Base-by-base conservation (phyloP, 1,140 invertebrate species). In the Hyposmocoma kahamanoa region DNA sequence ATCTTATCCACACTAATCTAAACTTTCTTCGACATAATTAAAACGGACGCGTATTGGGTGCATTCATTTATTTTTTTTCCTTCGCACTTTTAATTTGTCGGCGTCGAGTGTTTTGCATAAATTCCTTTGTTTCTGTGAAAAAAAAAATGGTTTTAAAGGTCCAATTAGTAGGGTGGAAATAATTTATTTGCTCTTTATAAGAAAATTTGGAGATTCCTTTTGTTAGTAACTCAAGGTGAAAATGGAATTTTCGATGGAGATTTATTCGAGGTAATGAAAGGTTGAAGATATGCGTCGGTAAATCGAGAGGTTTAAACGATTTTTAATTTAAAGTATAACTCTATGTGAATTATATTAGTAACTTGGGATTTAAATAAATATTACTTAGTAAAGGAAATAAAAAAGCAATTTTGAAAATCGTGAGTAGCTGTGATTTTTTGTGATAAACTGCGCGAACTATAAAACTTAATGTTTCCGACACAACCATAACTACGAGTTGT, bases 11-110 rank as follows among this genome's bases (percentile, higher is more conserved):
- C 47, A 60, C 19, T 11, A 30, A 56, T 45, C 34, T 17, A 17
- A 36, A 36, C 32, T 13, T 53, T 42, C 34, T 38, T n/a, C 39
- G 17, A 62, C 59, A 76, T 72, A 80, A 80, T 83, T 80, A 80
- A 78, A 80, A 76, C 64, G 58, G 63, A 68, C 65, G 59, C 61
- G 61, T 65, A 73, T 68, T 62, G 68, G 65, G 72, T 78, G 76
- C 70, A 80, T 80, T 80, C 76, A 78, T 82, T 76, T 72, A 71
- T 67, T 59, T 64, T 73, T 69, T 54, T 62, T 60, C 44, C 53
- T 66, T 62, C 48, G 59, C 63, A 54, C 70, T 76, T 83, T 81
- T 83, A 79, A 81, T 83, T 83, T 80, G 76, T 74, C 65, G 53
- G 59, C 62, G 59, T 48, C 59, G 55, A 69, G 66, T 80, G 73